These are phyloP conservation scores for Bombus difficillimus DNA, from an alignment of 1,140 invertebrate species.

Conservation along the genomic window DNA sequence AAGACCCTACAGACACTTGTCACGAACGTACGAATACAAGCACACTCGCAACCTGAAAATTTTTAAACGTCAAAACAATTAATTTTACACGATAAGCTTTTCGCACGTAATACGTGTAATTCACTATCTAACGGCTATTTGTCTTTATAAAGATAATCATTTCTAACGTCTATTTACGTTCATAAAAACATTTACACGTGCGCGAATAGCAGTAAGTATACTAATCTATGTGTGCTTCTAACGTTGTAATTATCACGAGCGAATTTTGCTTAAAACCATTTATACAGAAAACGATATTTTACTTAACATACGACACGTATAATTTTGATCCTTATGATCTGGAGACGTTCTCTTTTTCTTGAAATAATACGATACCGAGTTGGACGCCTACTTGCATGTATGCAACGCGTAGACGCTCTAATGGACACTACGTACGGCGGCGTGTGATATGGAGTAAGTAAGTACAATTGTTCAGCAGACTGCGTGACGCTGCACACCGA, in stretches of 20 bases:
- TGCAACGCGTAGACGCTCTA: slow-evolving; percentile 7
- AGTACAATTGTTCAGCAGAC: slow-evolving; percentile 60
- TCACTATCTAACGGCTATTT: neutral
- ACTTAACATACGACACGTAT: neutral
- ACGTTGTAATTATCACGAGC: neutral
- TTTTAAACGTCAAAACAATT: neutral
- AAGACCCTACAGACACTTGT: slow-evolving; percentile 28
- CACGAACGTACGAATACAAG: neutral
- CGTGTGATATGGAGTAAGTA: slow-evolving; percentile 52
- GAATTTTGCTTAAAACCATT: neutral
- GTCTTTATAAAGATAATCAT: neutral
- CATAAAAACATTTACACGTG: neutral
- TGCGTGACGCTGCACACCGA: slow-evolving; percentile 58
- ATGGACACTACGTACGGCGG: slow-evolving; percentile 43
- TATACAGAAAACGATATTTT: neutral
- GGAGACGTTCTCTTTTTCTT: slow-evolving; percentile 30
- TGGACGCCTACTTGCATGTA: slow-evolving; percentile 19
- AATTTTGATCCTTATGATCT: neutral
- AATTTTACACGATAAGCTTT: neutral
- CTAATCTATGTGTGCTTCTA: neutral
- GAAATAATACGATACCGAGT: slow-evolving; percentile 24
- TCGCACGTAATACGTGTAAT: neutral
- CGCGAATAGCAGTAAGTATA: neutral
- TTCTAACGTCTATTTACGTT: neutral
- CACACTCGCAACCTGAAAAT: neutral